Evolutionary conservation across 2,797 vertebrate genomes (phyloP), one percentile per base, ranked within the genome.

Genomic region (Peromyscus aztecus): DNA sequence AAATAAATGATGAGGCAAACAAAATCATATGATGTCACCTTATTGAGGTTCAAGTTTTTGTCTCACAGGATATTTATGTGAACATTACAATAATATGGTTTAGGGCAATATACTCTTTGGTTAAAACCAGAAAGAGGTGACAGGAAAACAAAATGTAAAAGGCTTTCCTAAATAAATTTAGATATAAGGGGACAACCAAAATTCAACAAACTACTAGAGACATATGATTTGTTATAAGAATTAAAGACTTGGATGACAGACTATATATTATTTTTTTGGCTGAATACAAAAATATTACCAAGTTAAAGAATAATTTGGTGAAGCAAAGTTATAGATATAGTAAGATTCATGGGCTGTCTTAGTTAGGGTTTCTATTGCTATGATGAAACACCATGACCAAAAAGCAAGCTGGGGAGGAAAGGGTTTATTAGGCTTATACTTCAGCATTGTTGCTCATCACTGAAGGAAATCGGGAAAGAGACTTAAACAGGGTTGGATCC

Each of bases 41-140:
- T 81, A 40, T 16, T 52, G 67, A 91, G 59, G 63, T 59, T 90
- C 80, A 95, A 78, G 52, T 21, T 85, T 97, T 96, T 84, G 34
- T 76, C 21, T 94, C 29, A 78, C 3, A 80, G 49, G 63, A 46
- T 86, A 29, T 83, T 95, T 89, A 87, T 81, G 37, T 59, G 37
- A 90, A 86, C 24, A 31, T 46, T 69, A 4, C 49, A 84, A 78
- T 61, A 94, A 89, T 80, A 80, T 19, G 17, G 12, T 88, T 92
- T 89, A 71, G 29, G 67, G 65, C 24, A 31, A 90, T 90, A 55
- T 90, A 8, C 27, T 80, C 34, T 90, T 63, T 85, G 55, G n/a
- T 77, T 78, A 91, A 81, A 89, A 10, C 12, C 13, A 80, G 31
- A 90, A 85, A 37, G 34, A 46, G 96, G 10, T 84, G 40, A 76